Conservation (phyloP, 2,797 vertebrate species). For the Harpagifer antarcticus region DNA sequence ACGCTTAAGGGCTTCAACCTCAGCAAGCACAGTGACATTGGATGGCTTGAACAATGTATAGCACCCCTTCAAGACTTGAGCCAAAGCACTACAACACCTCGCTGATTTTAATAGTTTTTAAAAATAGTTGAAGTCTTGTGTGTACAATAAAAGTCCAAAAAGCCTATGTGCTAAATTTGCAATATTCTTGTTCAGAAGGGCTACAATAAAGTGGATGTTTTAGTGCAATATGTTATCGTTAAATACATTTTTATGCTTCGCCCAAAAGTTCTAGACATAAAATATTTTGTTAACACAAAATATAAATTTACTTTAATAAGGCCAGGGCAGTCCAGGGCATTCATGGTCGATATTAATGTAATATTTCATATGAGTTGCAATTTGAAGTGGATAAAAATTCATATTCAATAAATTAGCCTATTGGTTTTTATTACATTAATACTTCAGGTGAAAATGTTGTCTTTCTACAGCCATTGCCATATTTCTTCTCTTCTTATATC, state of each 20-base stretch:
- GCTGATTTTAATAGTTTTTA: neutral
- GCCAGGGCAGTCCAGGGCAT: neutral
- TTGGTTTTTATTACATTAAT: neutral
- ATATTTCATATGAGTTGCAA: neutral
- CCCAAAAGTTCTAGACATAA: neutral
- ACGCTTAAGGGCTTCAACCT: neutral
- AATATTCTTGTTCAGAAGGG: neutral
- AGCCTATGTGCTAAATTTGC: neutral
- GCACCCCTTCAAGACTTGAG: neutral
- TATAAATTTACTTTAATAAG: neutral
- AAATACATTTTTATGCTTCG: neutral
- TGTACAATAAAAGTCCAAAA: neutral
- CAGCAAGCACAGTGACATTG: neutral
- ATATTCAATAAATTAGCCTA: neutral
- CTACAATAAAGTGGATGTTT: slow-evolving; percentile 6
- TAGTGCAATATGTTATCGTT: too few species aligned
- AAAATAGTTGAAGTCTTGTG: neutral
- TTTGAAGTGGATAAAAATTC: neutral
- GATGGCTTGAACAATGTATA: slow-evolving; percentile 2
- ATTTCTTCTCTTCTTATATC: neutral
- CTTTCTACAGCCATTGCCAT: neutral
- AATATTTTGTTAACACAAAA: neutral
- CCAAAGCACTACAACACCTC: neutral
- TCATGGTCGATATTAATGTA: neutral
- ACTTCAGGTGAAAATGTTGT: neutral